phyloP scores from a whole-genome alignment of 2,797 vertebrate species.

The Margarornis squamiger region DNA sequence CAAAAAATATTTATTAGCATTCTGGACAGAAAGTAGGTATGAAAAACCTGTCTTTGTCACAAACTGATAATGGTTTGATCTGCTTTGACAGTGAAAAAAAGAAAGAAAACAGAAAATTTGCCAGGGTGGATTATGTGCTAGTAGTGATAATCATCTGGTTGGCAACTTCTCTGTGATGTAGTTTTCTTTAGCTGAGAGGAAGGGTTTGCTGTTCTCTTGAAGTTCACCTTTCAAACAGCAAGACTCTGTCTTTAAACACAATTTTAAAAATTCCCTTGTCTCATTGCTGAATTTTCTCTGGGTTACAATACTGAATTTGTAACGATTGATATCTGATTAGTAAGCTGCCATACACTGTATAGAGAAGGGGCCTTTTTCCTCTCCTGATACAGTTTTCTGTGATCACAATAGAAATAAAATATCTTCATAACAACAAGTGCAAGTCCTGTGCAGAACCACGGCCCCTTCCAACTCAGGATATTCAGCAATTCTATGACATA shows the following conservation, averaged over 20 bases:
- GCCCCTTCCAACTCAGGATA: neutral
- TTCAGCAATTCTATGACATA: neutral
- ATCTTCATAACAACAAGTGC: neutral
- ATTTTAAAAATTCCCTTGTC: neutral
- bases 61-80: neutral
- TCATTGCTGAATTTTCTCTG: neutral
- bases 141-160: neutral
- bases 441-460: neutral
- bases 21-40: neutral
- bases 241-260: neutral
- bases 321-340: neutral
- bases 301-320: neutral
- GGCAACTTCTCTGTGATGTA: neutral
- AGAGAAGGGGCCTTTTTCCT: neutral
- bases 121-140: neutral
- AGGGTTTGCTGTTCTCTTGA: neutral
- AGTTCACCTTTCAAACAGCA: neutral
- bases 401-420: neutral
- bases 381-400: neutral
- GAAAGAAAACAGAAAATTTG: neutral
- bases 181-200: neutral
- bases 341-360: neutral
- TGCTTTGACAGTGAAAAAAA: neutral
- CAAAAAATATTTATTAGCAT: neutral
- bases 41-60: neutral